These are phyloP conservation scores for Prochilodus magdalenae DNA, from an alignment of 2,113 vertebrate genomes.

Conservation along the genomic window DNA sequence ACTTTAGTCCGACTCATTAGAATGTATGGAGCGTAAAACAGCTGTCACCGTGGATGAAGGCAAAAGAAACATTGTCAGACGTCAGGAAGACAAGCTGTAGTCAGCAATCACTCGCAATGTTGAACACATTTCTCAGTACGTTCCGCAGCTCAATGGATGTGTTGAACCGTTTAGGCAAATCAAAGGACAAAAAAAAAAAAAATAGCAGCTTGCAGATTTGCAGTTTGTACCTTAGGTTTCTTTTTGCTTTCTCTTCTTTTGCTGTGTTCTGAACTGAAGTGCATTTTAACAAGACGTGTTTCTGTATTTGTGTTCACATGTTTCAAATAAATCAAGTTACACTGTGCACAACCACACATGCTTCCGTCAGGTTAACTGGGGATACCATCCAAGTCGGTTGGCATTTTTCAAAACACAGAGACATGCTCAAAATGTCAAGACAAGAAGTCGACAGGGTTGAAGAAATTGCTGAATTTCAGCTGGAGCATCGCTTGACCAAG, in stretches of 20 bases:
- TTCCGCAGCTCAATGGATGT: constrained; percentile 52
- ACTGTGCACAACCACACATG: constrained; percentile 32
- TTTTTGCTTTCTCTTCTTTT: too few relatives aligned
- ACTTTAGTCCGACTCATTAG: constrained; percentile 64
- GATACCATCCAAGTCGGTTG: constrained; percentile 49
- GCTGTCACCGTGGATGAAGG: constrained; percentile 33
- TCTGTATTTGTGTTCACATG: constrained; percentile 71
- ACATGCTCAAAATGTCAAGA: constrained; percentile 31
- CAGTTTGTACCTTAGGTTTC: constrained; percentile 62
- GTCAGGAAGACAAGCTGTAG: constrained; percentile 40
- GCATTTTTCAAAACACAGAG: constrained; percentile 24
- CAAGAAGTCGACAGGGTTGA: background rate
- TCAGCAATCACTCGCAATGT: constrained; percentile 47
- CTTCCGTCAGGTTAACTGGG: constrained; percentile 24
- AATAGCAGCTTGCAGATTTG: constrained; percentile 67
- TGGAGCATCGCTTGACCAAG: constrained; percentile 15
- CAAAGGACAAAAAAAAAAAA: constrained; percentile 35
- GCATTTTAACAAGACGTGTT: constrained; percentile 66
- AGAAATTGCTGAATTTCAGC: background rate
- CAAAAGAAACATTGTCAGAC: constrained; percentile 34
- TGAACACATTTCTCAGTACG: constrained; percentile 47
- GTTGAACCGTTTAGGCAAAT: constrained; percentile 38
- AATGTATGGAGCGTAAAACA: constrained; percentile 70
- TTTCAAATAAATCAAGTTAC: constrained; percentile 74
- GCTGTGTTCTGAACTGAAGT: constrained; percentile 71